Evolutionary conservation across 2,888 invertebrate species (phyloP), one percentile per base, ranked within the genome.

Genomic region (Melieria omissa): DNA sequence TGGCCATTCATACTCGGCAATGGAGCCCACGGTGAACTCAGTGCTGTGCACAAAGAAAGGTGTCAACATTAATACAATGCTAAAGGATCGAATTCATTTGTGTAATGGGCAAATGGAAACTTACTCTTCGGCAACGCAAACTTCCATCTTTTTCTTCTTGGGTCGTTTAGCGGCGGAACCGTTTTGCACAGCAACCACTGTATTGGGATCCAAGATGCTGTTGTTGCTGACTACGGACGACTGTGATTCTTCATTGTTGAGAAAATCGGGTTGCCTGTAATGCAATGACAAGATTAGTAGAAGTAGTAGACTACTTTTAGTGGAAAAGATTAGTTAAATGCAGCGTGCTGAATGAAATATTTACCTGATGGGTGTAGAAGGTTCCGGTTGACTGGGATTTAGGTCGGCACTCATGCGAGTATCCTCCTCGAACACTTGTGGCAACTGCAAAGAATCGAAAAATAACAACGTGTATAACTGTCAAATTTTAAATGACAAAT

Each of bases 1-100:
- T 6, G 95, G 95, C 98, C 98, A 98, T 81, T 93, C 94, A 84
- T 98, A 98, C 85, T 98, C 98, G 73, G 95, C 95, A 67, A 98
- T 91, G 85, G 95, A 94, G 68, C 95, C 94, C 14, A 96, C 96
- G 29, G 93, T 93, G 83, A 93, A 92, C 62, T 90, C 88, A 81
- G 90, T 89, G 80, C 86, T 86, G 47, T 29, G 29, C 3, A 29
- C 29, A 29, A 29, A 29, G 1, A 29, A 29, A 29, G 29, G 4
- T 73, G 70, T 45, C 29, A 42, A 57, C 66, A 61, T 12, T 47
- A 70, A 70, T 65, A 70, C n/a, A 12, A 16, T 44, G 55, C 41
- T 47, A 29, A n/a, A 62, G 14, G n/a, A 69, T 16, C 5, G 49
- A 61, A 68, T 16, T 47, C 41, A 6, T 1, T 61, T 4, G 12